These are phyloP conservation scores for Ascaphus truei DNA, from an alignment of 2,113 vertebrate species.

Conservation along the genomic window DNA sequence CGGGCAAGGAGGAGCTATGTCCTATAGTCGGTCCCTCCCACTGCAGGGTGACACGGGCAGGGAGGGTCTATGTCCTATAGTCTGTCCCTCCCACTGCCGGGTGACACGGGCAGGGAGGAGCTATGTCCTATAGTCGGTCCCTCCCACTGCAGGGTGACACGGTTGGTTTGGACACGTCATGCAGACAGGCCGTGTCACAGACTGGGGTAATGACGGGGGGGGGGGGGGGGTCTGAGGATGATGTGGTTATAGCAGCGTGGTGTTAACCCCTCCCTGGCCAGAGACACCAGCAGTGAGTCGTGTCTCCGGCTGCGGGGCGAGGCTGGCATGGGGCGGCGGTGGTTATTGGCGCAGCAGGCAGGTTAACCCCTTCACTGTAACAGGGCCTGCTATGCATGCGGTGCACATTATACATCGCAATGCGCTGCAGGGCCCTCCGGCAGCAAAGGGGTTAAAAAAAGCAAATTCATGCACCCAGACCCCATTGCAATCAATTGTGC, in stretches of 20 bases:
- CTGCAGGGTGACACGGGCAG: too few relatives aligned
- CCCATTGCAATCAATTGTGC: not conserved
- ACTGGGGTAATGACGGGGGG: too few relatives aligned
- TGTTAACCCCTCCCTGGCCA: slow-evolving; percentile 16
- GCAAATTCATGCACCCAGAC: not conserved
- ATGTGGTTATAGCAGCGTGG: slow-evolving; percentile 4
- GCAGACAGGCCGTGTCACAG: too few relatives aligned
- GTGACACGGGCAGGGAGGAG: too few relatives aligned
- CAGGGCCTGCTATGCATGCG: not conserved
- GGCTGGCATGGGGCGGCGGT: not conserved
- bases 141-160: too few relatives aligned
- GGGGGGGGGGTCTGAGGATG: not conserved
- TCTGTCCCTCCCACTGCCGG: too few relatives aligned
- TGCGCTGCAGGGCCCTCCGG: not conserved
- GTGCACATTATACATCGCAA: not conserved
- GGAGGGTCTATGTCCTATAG: too few relatives aligned
- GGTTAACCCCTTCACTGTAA: not conserved
- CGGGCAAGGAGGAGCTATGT: too few relatives aligned
- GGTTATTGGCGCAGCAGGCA: not conserved
- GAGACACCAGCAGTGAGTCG: not conserved
- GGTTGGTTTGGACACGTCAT: too few relatives aligned
- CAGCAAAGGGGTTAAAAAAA: not conserved
- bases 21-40: too few relatives aligned
- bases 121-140: too few relatives aligned
- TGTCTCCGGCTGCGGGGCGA: not conserved